Conservation (phyloP, 2,797 vertebrate species). For the Falco naumanni region DNA sequence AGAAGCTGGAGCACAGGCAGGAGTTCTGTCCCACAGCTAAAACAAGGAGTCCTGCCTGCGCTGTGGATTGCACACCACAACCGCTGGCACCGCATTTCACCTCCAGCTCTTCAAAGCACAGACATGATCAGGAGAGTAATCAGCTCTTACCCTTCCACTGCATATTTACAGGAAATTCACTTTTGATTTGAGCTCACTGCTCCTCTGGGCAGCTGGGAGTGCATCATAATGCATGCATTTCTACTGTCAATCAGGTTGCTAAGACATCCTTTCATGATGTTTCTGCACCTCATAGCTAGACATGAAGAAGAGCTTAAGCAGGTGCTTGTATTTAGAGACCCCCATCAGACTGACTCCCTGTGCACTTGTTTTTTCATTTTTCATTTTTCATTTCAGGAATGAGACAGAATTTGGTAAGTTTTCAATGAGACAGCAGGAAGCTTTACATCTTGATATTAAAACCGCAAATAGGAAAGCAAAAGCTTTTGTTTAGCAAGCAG, state of each 20-base stretch:
- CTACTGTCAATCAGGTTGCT: neutral
- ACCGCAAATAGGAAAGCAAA: neutral
- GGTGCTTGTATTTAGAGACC: neutral
- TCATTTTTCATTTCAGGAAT: neutral
- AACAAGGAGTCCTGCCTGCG: neutral
- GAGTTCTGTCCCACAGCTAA: neutral
- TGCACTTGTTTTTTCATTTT: neutral
- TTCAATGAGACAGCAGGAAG: neutral
- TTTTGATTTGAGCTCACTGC: neutral
- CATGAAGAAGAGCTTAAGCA: neutral
- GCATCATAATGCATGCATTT: neutral
- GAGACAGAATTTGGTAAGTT: neutral
- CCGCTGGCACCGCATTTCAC: neutral
- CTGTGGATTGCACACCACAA: neutral
- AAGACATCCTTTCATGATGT: neutral
- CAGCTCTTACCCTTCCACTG: neutral
- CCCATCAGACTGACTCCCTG: neutral
- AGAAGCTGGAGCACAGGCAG: neutral
- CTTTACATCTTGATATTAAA: neutral
- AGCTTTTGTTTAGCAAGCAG: neutral
- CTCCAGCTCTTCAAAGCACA: neutral
- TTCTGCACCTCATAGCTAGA: neutral
- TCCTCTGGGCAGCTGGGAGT: neutral
- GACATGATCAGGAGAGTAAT: neutral
- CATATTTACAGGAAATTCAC: neutral